Base-by-base conservation (phyloP, 2,888 invertebrate genomes). In the Subacronicta megacephala region DNA sequence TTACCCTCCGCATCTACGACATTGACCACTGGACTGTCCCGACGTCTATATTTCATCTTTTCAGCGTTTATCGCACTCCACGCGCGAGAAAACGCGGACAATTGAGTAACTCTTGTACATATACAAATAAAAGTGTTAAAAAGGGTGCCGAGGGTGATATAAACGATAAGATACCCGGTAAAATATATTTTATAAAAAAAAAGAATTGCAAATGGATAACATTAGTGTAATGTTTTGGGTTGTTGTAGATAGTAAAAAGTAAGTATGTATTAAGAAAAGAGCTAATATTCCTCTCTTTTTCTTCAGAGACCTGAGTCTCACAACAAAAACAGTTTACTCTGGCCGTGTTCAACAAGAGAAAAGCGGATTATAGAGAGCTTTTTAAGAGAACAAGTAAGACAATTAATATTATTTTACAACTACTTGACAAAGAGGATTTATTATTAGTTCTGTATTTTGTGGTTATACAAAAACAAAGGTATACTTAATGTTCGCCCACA, bases 41-140 rank as follows among this genome's bases (percentile, higher is more conserved):
- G 77, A 69, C 77, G 77, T 71, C 79, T 82, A 89, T 90, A 90
- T 87, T 85, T 90, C 89, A 90, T 90, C 87, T 86, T 89, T 90
- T 90, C 88, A 90, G 78, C 83, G 85, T 89, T 90, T 90, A 90
- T 91, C 86, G 77, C 84, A 81, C 78, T 81, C 80, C 78, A 85
- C 87, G 84, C 82, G 67, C 81, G 85, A 87, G 78, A 74, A 84
- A 78, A 56, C 82, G 76, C 82, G 84, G 78, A 88, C 88, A 88
- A 90, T 89, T 84, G 85, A 75, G 69, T 74, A 77, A 82, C 80
- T 81, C 78, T 78, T 69, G 71, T 72, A 77, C 75, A 82, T 78
- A 77, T 69, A 81, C 80, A 75, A 83, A 82, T 75, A 80, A 83
- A 80, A 83, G 75, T 77, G 70, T 80, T 75, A 62, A 72, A 68